Evolutionary conservation across 2,888 invertebrate genomes (phyloP).

Genomic region (Seira sanloemensis): DNA sequence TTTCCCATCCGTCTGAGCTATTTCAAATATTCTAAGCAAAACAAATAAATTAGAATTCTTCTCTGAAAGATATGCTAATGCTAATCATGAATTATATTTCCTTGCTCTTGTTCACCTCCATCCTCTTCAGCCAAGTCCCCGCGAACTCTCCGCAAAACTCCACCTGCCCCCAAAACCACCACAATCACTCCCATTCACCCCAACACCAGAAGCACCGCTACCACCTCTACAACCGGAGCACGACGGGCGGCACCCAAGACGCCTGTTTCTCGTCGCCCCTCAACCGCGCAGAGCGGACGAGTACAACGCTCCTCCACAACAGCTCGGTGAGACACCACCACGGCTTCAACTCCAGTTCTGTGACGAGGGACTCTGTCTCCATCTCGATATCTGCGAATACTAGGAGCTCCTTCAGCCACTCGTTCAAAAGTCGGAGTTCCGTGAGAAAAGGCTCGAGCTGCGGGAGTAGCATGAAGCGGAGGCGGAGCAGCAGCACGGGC

Average conservation of each 20-base stretch:
- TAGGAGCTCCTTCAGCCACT: constrained; percentile 56
- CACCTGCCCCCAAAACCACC: constrained; percentile 3
- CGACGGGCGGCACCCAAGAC: constrained; percentile 35
- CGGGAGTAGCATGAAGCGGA: constrained; percentile 42
- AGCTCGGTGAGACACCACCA: constrained; percentile 5
- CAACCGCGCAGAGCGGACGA: constrained; percentile 33
- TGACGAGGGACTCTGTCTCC: constrained; percentile 39
- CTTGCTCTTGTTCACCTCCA: no score
- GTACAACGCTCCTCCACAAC: constrained; percentile 33
- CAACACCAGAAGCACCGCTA: constrained; percentile 27
- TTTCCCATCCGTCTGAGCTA: no score
- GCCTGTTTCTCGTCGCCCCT: constrained; percentile 50
- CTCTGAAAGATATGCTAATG: no score
- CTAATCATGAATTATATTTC: no score
- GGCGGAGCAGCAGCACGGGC: constrained; percentile 45
- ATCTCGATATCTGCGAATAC: constrained; percentile 58
- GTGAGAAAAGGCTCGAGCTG: constrained; percentile 39
- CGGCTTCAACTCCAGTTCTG: neutral
- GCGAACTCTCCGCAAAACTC: constrained; percentile 40
- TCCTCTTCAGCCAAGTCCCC: constrained; percentile 47
- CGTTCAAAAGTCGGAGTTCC: constrained; percentile 52
- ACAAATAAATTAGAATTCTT: no score
- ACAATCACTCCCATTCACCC: constrained; percentile 10
- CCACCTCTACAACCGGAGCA: constrained; percentile 25
- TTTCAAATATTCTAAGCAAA: no score